These are phyloP conservation scores for Willisornis vidua DNA, from an alignment of 2,113 vertebrate species.

Conservation along the genomic window DNA sequence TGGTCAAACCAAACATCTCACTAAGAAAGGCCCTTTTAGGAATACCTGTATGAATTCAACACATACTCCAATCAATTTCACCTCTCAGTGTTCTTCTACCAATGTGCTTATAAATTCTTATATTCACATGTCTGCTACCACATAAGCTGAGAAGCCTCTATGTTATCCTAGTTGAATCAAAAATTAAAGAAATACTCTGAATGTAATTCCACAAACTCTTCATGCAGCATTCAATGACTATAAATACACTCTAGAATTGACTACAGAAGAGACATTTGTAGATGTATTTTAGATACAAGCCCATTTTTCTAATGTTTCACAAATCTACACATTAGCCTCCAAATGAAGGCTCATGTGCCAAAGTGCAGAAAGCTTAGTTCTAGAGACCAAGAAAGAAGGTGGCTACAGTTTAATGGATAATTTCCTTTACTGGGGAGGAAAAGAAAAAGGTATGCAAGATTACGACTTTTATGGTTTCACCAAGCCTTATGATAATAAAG, in stretches of 20 bases:
- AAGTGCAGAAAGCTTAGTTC: background rate
- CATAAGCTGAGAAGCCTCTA: background rate
- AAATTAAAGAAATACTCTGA: background rate
- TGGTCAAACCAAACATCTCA: background rate
- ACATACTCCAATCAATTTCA: background rate
- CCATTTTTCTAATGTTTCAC: background rate
- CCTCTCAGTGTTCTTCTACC: background rate
- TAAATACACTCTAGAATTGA: background rate
- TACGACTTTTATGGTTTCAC: background rate
- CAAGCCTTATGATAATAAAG: background rate
- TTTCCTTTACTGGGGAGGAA: accelerated
- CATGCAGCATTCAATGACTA: background rate
- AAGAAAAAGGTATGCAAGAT: background rate
- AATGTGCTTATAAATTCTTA: background rate
- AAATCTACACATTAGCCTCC: background rate
- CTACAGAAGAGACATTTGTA: background rate
- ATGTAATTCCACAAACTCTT: background rate
- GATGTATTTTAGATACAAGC: background rate
- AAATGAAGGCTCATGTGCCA: background rate
- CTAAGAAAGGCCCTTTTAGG: background rate
- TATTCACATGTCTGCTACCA: background rate
- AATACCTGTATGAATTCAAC: background rate
- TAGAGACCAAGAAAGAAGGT: background rate
- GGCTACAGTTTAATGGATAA: background rate
- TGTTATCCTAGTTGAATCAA: background rate